Evolutionary conservation across 92 coral and sea anemone genomes (phyloP), one percentile per base, ranked within the genome.

Genomic region (Zoanthus solanderi): DNA sequence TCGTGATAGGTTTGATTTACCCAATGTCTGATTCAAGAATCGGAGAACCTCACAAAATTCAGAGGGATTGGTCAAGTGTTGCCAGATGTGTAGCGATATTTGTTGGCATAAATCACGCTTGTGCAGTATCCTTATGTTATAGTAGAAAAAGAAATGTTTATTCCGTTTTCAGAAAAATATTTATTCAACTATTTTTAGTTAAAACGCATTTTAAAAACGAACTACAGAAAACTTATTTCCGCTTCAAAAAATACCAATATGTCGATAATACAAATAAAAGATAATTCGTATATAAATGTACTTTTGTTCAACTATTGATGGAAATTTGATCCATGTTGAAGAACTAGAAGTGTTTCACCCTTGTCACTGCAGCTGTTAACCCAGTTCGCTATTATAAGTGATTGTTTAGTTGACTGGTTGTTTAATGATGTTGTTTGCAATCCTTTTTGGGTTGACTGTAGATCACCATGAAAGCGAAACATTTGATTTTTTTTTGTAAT

Each of bases 11-110:
- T 67, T 80, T 97, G 50, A 91, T 94, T 23, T 97, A 97, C 79
- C 99, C 99, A 30, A 94, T 98, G 77, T 84, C 93, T 9, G 99
- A 97, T 75, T 91, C 96, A 18, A 92, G 98, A 88, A 94, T 97
- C 83, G 99, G 99, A 82, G 92, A 91, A 96, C 94, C 99, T 67
- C 95, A 96, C 87, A 92, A 93, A 75, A 87, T 93, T 71, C 90
- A 94, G 87, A 85, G 98, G 87, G 99, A 97, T 76, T 97, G 99
- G 99, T 95, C 99, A 11, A 97, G 99, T 71, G 99, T 97, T 61
- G 95, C 94, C 3, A 92, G 98, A 78, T 97, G 99, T 79, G 96
- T 94, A 76, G 94, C 92, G 74, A 90, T 97, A 34, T 97, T 97
- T 88, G 92, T 95, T 57, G 99, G 99, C 46, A 95, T 97, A n/a